These are phyloP conservation scores for Epizoanthus scotinus DNA, from an alignment of 92 coral and sea anemone species.

Conservation along the genomic window DNA sequence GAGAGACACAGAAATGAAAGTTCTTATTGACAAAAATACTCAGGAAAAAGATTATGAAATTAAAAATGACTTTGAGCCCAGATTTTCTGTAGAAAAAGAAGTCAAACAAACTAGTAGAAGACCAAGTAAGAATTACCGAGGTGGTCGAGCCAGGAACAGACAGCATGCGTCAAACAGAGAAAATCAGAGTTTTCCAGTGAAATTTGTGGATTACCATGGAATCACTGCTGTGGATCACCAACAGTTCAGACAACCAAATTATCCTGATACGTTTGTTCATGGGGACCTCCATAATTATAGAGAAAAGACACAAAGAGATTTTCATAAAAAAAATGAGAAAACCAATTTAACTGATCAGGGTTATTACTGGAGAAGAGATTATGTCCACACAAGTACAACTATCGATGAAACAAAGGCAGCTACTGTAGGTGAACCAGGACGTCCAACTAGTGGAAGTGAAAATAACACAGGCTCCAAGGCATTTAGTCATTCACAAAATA, in stretches of 20 bases:
- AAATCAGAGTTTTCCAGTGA: not conserved
- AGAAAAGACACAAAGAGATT: slow-evolving; percentile 20
- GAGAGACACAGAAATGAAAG: not conserved
- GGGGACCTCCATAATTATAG: not conserved
- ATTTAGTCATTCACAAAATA: not conserved
- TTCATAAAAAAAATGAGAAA: not conserved
- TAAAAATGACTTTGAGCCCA: not conserved
- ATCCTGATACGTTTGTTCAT: not conserved
- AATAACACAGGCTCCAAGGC: not conserved
- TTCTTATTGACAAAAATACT: not conserved
- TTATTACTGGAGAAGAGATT: not conserved
- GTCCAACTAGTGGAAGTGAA: not conserved
- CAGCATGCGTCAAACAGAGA: not conserved
- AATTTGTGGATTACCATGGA: not conserved
- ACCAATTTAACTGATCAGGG: not conserved
- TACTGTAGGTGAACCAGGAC: not conserved
- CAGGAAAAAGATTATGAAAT: not conserved
- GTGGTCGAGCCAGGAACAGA: slow-evolving; percentile 8
- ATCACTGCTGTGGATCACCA: not conserved
- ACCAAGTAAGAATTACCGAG: not conserved
- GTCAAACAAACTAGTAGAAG: not conserved
- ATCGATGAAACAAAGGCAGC: not conserved
- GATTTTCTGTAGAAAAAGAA: slow-evolving; percentile 13
- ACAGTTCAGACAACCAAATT: not conserved
- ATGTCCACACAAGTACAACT: not conserved